phyloP scores from a whole-genome alignment of 2,797 vertebrate species.

The Fistularia tabacaria region DNA sequence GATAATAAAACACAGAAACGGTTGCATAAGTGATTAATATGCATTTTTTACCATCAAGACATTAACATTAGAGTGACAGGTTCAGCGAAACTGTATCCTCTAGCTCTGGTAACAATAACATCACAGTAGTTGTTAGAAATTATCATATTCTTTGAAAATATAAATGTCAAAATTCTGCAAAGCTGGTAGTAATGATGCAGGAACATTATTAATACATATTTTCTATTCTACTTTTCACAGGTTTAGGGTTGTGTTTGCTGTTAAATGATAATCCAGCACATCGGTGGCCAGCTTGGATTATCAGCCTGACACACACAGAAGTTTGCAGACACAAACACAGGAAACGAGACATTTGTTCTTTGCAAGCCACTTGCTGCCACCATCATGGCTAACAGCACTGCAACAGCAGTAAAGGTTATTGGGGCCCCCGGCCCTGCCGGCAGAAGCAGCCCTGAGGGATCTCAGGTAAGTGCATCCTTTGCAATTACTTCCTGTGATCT shows the following conservation, averaged over 20 bases:
- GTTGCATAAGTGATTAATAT: too few species aligned
- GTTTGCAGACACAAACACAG: too few species aligned
- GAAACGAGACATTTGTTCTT: conserved; percentile 32
- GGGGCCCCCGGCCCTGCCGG: conserved; percentile 84
- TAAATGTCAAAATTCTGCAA: too few species aligned
- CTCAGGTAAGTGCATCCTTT: conserved; percentile 76
- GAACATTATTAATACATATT: too few species aligned
- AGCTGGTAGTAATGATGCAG: too few species aligned
- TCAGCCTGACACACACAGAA: conserved; percentile 75
- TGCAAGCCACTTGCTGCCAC: conserved; percentile 75
- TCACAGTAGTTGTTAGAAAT: too few species aligned
- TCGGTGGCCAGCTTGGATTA: conserved; percentile 68
- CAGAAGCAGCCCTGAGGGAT: conserved; percentile 90
- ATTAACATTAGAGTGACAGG: too few species aligned
- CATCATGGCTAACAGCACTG: conserved; percentile 91
- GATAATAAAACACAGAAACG: too few species aligned
- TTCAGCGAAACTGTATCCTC: too few species aligned
- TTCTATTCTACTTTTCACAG: conserved; percentile 47
- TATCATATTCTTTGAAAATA: too few species aligned
- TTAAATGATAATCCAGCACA: conserved; percentile 67
- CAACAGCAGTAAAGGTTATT: conserved; percentile 78
- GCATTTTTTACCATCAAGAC: too few species aligned
- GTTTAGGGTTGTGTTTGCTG: conserved; percentile 74
- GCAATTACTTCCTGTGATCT: not conserved
- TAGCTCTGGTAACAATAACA: too few species aligned